Percentiles rank a stretch among this genome's conserved stretches.
phyloP scores from a whole-genome alignment of 2,888 invertebrate genomes.

The Ophion slaviceki region DNA sequence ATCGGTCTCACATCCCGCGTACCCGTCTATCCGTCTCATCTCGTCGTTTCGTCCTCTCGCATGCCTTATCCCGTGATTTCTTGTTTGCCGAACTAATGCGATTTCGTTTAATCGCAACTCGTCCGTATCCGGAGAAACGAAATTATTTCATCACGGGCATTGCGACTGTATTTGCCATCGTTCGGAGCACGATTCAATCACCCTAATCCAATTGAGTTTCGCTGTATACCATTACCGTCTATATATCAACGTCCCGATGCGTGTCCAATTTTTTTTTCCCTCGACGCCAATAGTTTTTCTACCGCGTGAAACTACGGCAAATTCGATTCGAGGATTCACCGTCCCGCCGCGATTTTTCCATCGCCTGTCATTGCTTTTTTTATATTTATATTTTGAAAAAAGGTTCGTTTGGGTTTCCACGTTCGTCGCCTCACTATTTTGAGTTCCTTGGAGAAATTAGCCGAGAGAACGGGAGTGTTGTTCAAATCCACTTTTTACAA shows the following conservation, averaged over 20 bases:
- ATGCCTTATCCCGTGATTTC: slow-evolving; percentile 46
- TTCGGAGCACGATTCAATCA: slow-evolving; percentile 62
- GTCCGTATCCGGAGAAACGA: slow-evolving; percentile 58
- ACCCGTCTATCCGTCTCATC: not conserved
- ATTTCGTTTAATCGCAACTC: slow-evolving; percentile 64
- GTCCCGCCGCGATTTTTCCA: no score
- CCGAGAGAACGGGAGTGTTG: no score
- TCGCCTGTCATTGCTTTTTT: no score
- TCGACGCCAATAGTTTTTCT: not conserved
- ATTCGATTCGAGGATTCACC: no score
- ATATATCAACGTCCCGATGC: not conserved
- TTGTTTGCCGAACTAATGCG: slow-evolving; percentile 65
- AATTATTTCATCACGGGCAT: slow-evolving; percentile 61
- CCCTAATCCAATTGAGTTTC: slow-evolving; percentile 63
- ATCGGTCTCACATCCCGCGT: not conserved
- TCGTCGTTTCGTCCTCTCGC: not conserved
- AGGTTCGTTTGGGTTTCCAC: no score
- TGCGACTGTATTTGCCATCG: slow-evolving; percentile 33
- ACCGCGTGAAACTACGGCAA: not conserved
- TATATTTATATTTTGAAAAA: no score
- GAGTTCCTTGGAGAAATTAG: not conserved
- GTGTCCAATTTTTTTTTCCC: not conserved
- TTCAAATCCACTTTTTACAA: no score
- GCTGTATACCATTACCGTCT: slow-evolving; percentile 7
- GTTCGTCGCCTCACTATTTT: not conserved